Base-by-base conservation (phyloP, 2,888 invertebrate species). In the Phoenoteleia sp. region DNA sequence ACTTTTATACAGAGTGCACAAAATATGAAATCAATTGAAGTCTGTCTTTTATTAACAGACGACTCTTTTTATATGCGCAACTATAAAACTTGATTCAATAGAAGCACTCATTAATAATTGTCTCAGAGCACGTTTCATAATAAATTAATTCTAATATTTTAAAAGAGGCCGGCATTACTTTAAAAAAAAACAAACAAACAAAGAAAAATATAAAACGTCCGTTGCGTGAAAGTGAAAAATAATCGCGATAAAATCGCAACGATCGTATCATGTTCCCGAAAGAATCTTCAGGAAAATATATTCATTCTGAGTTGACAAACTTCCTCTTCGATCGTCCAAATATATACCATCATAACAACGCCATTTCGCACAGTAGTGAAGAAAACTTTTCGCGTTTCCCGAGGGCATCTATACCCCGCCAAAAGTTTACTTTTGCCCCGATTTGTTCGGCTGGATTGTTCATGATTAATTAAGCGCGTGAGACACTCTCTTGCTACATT, bases 381-480 rank as follows among this genome's bases (percentile, higher is more conserved):
- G 42, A 54, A 75, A 75, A 81, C 52, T 81, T 74, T 33, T 52
- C 56, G 19, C 23, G 6, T 33, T 33, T 69, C 69, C 81, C 75
- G 33, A 9, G 54, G 69, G 69, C 45, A 33, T 75, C 62, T 39
- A 69, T 60, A 81, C 47, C 15, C 49, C 23, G 60, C 54, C 72
- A 15, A 83, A 74, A 74, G 47, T 83, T 74, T 75, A 72, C 74
- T 56, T 62, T 72, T 66, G 23, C 74, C 64, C 17, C 69, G 67
- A 79, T 83, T 83, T 74, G 67, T 79, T 77, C 75, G 75, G 39
- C 29, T 47, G 79, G 39, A 74, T 74, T 74, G 77, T 83, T 79
- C 79, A 62, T 83, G 83, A 79, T 83, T 83, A 83, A 83, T 79
- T 83, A 79, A 83, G 62, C 74, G 67, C 49, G 72, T 23, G 56